Conservation (phyloP, 2,113 vertebrate species). For the Azemiops feae region DNA sequence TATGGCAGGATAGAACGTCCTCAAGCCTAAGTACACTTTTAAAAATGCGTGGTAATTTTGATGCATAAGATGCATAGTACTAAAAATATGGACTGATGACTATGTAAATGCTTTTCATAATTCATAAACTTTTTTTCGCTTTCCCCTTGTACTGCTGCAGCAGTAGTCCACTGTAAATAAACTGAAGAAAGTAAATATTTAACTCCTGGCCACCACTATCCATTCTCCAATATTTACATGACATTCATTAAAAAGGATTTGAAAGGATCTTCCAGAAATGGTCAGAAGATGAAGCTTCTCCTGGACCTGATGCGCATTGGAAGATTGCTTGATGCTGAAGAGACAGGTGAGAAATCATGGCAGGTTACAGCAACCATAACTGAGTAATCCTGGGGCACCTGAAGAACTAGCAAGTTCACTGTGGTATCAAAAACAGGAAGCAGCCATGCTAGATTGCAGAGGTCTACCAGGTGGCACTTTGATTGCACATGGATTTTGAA, state of each 20-base stretch:
- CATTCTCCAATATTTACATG: slow-evolving; percentile 10
- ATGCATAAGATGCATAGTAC: slow-evolving; percentile 34
- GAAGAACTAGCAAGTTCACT: background rate
- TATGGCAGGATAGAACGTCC: slow-evolving; percentile 11
- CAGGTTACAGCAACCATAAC: background rate
- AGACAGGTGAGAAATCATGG: background rate
- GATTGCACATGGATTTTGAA: background rate
- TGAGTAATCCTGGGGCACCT: background rate
- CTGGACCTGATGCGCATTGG: background rate
- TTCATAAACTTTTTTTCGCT: slow-evolving; percentile 25
- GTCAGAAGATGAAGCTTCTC: background rate
- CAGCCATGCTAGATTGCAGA: background rate
- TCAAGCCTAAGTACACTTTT: slow-evolving; percentile 51
- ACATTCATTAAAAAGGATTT: slow-evolving; percentile 34
- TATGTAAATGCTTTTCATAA: slow-evolving; percentile 43
- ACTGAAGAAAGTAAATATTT: slow-evolving; percentile 32
- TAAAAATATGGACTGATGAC: slow-evolving; percentile 44
- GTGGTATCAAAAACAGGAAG: background rate
- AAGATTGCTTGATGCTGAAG: background rate
- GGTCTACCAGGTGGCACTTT: background rate
- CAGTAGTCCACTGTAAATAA: slow-evolving; percentile 43
- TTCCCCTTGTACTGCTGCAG: slow-evolving; percentile 27
- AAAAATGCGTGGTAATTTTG: slow-evolving; percentile 36
- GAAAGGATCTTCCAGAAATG: slow-evolving; percentile 22
- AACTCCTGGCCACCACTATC: background rate